phyloP scores from a whole-genome alignment of 2,888 invertebrate species.

The Drosophila flavopinicola region DNA sequence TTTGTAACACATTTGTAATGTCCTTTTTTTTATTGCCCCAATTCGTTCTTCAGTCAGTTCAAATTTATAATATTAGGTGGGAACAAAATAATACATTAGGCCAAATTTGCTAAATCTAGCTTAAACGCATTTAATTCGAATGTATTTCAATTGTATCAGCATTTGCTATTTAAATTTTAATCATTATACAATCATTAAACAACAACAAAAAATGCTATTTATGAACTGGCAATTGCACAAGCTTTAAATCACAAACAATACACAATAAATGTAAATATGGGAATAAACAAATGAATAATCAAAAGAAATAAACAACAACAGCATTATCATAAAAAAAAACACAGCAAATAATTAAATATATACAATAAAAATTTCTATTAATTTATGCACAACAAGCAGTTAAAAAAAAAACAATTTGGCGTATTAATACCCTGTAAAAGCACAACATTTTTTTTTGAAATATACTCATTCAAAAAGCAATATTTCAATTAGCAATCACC shows the following conservation, averaged over 20 bases:
- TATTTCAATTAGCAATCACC: too few relatives aligned
- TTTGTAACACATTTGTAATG: too few relatives aligned
- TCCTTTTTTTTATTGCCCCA: too few relatives aligned
- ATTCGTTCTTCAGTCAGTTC: not conserved
- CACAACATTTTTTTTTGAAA: too few relatives aligned
- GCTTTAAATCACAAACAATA: conserved; percentile 1
- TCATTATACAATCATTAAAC: not conserved
- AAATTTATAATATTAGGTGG: not conserved
- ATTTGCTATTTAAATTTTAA: conserved; percentile 4
- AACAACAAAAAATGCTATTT: not conserved
- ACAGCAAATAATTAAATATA: conserved; percentile 53
- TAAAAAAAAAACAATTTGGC: conserved; percentile 1
- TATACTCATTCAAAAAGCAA: too few relatives aligned
- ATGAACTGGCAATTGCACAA: not conserved
- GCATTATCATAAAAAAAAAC: conserved; percentile 26
- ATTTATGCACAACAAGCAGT: conserved; percentile 43
- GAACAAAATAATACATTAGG: not conserved
- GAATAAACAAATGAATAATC: conserved; percentile 4
- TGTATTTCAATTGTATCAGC: conserved; percentile 6
- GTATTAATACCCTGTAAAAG: not conserved
- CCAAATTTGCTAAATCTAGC: not conserved
- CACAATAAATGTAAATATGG: conserved; percentile 12
- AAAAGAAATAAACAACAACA: conserved; percentile 1
- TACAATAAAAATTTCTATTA: conserved; percentile 50
- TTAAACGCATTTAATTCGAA: not conserved